Evolutionary conservation across 2,113 vertebrate species (phyloP).

Genomic region (Pagrus major): DNA sequence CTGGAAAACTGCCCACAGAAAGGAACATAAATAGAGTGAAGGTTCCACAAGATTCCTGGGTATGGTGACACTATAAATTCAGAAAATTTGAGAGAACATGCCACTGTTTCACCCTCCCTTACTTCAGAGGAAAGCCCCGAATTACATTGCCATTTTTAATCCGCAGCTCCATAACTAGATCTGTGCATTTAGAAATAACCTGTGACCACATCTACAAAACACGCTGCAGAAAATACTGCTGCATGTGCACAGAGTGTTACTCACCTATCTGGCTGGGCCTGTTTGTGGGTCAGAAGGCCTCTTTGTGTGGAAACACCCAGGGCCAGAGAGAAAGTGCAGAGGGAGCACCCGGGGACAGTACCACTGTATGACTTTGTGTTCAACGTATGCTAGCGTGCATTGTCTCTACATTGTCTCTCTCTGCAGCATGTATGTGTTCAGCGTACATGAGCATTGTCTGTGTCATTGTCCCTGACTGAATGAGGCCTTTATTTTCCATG

Average conservation of each 20-base stretch:
- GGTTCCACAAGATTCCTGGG: not conserved
- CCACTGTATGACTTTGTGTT: constrained; percentile 60
- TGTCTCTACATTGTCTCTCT: constrained; percentile 66
- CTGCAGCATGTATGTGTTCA: constrained; percentile 64
- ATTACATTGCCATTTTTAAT: not conserved
- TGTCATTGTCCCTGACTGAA: constrained; percentile 82
- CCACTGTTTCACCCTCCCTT: no score
- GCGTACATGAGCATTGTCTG: constrained; percentile 68
- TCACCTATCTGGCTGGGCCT: constrained; percentile 51
- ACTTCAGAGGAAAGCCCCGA: not conserved
- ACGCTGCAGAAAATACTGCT: constrained; percentile 47
- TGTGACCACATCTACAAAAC: constrained; percentile 33
- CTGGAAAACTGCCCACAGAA: constrained; percentile 33
- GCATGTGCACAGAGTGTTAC: constrained; percentile 35
- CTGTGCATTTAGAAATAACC: constrained; percentile 7
- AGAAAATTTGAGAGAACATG: no score
- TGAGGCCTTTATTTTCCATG: constrained; percentile 78
- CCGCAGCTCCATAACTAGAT: not conserved
- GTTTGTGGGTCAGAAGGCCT: constrained; percentile 74
- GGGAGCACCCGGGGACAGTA: constrained; percentile 56
- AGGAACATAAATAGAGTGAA: constrained; percentile 16
- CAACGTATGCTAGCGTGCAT: constrained; percentile 41
- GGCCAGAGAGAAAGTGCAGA: constrained; percentile 57
- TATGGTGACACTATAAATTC: not conserved
- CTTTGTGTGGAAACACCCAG: constrained; percentile 74